Evolutionary conservation across 2,888 invertebrate genomes (phyloP), one percentile per base, ranked within the genome.

Genomic region (Lasioglossum marginatum): DNA sequence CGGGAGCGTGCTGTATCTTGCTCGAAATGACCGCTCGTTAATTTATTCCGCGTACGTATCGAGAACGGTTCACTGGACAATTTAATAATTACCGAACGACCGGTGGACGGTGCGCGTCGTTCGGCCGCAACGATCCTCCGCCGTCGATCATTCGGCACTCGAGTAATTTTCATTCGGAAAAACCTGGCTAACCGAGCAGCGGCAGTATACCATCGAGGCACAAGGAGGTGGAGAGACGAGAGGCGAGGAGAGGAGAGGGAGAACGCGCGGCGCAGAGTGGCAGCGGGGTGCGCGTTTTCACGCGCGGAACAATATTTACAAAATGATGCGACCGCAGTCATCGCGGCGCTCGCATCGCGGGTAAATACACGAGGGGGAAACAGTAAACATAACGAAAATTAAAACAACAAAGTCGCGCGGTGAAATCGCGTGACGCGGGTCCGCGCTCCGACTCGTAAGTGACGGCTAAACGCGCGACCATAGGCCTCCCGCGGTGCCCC

Each of bases 1-100:
- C 78, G 43, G 43, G 31, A 78, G 34, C 66, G 40, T 52, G 52
- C 48, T 45, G 81, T 77, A 82, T 82, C 79, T 81, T 79, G 79
- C n/a, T 48, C 63, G 48, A 52, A 68, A 78, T 75, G 78, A 75
- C 48, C 78, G 78, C 72, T 83, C 82, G 88, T 89, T 92, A 90
- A 92, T 92, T 91, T 90, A 92, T 91, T 91, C 88, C 88, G 88
- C 90, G 89, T 89, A 88, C 87, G 88, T 70, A 78, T 60, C 68
- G 77, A 70, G 79, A 68, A 70, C 89, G 91, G 88, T 90, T 90
- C 90, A 90, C 82, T 87, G 89, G 81, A 83, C 91, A 92, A 93
- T 93, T 92, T 91, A 92, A 92, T 93, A 92, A 93, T 90, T 90
- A 92, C 88, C 88, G 87, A 75, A 79, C 92, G 89, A 91, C 90